Evolutionary conservation across 2,113 vertebrate species (phyloP), one percentile per base, ranked within the genome.

Genomic region (Ageneiosus marmoratus): DNA sequence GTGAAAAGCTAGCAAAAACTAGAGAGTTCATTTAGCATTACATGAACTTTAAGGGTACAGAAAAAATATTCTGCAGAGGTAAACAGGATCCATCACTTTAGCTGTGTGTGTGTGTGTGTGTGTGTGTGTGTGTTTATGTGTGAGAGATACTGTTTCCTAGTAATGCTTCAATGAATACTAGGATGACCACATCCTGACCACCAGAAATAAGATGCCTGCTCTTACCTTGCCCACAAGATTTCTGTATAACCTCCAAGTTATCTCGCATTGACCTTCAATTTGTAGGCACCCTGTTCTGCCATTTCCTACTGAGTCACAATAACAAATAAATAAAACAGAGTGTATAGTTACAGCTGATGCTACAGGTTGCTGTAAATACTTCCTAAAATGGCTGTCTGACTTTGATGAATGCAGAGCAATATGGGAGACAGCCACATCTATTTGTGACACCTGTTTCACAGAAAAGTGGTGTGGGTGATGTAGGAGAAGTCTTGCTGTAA

Each of bases 261-360:
- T 80, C 62, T 87, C 82, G 86, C 77, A 67, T 62, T 91, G 90
- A 92, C 90, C 91, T 92, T 93, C 89, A 89, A 56, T 85, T 60
- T 78, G 86, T 18, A 89, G 83, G 86, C 88, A 89, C 87, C 86
- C 86, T 50, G 77, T 83, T 87, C 63, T 13, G 77, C 56, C 37
- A 74, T 74, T 84, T 81, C 69, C 12, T 7, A 80, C 60, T 16
- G 24, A 81, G 86, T 86, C 73, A 84, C 79, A 89, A 87, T 85
- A 83, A 86, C 53, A 85, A 63, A 87, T 84, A 69, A 84, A 87
- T 78, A 85, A 79, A 67, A 48, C 60, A 83, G 44, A 11, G 53
- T 50, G 76, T 41, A 63, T 62, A 55, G 87, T 89, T 84, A 67
- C 70, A 82, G 67, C 56, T 78, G 55, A 82, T 63, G 51, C 34